Percentiles rank a stretch among this genome's conserved stretches.
Evolutionary conservation across 2,888 invertebrate species (phyloP).

Genomic region (Dasypolia templi): DNA sequence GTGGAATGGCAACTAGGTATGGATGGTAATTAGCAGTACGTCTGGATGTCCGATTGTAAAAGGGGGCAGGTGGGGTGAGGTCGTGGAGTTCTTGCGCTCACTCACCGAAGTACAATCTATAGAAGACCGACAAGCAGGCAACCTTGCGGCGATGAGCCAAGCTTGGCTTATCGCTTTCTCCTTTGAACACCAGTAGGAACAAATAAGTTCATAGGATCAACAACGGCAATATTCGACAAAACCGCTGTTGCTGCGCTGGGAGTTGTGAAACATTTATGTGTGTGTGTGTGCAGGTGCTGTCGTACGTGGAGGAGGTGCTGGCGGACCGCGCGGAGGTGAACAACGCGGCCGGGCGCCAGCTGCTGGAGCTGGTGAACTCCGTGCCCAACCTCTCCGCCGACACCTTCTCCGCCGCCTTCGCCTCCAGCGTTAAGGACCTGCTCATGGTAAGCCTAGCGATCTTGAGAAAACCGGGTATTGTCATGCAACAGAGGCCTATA

Average conservation of each 20-base stretch:
- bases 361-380: conserved; percentile 97
- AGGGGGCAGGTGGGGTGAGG: too few species aligned
- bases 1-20: too few species aligned
- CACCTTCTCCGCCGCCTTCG: conserved; percentile 98
- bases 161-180: too few species aligned
- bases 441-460: conserved; percentile 93
- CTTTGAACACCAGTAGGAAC: not conserved
- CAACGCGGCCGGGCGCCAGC: conserved; percentile 96
- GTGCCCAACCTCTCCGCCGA: conserved; percentile 97
- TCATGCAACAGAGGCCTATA: not conserved
- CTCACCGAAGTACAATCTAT: too few species aligned
- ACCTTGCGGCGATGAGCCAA: too few species aligned
- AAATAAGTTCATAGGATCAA: not conserved
- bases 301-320: conserved; percentile 98
- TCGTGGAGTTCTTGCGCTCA: too few species aligned
- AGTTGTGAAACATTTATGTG: too few species aligned
- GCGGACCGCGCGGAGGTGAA: conserved; percentile 94
- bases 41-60: too few species aligned
- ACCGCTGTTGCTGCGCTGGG: too few species aligned
- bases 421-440: conserved; percentile 98
- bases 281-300: conserved; percentile 89
- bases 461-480: too few species aligned
- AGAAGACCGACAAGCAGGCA: too few species aligned
- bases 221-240: not conserved
- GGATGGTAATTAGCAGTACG: too few species aligned